Base-by-base conservation (phyloP, 2,888 invertebrate genomes). In the Aspidiotus rigidus region DNA sequence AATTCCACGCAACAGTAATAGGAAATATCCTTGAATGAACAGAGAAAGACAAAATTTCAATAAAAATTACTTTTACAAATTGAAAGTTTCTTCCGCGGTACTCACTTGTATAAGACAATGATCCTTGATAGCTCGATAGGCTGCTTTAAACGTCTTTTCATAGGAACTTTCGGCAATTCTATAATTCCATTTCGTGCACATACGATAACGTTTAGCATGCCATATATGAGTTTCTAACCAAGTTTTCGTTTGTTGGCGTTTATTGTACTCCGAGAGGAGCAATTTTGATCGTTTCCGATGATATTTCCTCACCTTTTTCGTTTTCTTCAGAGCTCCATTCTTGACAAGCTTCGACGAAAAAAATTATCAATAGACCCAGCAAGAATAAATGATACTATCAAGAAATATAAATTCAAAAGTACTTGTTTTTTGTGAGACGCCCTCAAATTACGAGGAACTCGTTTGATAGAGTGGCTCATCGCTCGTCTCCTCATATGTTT, bases 221-320 rank as follows among this genome's bases (percentile, higher is more conserved):
- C 99, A 99, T 73, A 99, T 90, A 77, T 99, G 99, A 0, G 96
- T 98, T 79, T 96, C 94, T 42, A 98, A 79, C 98, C 98, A 98
- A 61, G 82, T 78, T 75, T 84, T 80, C n/a, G 80, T 80, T 60
- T 82, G 81, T 77, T 90, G 87, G 7, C 97, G 82, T 60, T 90
- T 82, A 66, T 83, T 84, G 77, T 93, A 96, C 72, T 93, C 93
- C 60, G 81, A 78, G 41, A 90, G 77, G 53, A 96, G 80, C 79
- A 92, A 90, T 15, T 80, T 81, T 0, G 93, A 89, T 54, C 93
- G 84, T 40, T 97, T 83, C 60, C 95, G 83, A 76, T 88, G 87
- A 77, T 89, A 92, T 67, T 96, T 83, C 7, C 92, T 89, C 0
- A 93, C 93, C n/a, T 88, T 82, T 77, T 93, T 94, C 71, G 82